Base-by-base conservation (phyloP, 30 jellyfish, hydroid and myxozoan species). In the Aurelia sp. region DNA sequence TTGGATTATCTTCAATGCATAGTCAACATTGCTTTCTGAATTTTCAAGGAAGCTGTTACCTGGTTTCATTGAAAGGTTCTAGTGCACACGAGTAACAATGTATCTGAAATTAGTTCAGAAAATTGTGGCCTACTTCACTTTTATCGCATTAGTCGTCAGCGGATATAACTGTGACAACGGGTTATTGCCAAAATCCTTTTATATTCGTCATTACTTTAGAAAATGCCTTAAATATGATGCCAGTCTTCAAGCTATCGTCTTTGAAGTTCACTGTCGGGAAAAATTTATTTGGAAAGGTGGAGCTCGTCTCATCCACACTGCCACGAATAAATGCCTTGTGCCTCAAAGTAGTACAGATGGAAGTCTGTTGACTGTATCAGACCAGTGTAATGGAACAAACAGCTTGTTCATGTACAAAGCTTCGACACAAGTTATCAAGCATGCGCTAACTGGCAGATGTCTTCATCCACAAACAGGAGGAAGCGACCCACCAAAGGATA, bases 261-360 rank as follows among this genome's bases (percentile, higher is more conserved):
- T 57, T 57, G 60, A 35, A n/a, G 9, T 63, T 16, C 16, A 48
- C n/a, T 84, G 93, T 74, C 65, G 88, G 7, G 87, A 72, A 44
- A 76, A 84, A 31, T 84, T 84, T 74, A 5, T 24, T 4, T 84
- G 93, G 93, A 63, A 66, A 22, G 76, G 74, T 10, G 83, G 87
- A 8, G 87, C 88, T n/a, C 74, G 86, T 58, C 41, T 84, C 44
- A 74, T 73, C 40, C 87, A 72, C 30, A 57, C 74, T 8, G 76
- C 88, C 0, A 72, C 88, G 2, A 17, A 58, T 8, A 41, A 72
- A 47, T 84, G 93, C 76, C 24, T 84, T 38, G n/a, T 7, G 53
- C 78, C 64, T 20, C 57, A 58, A 8, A 87, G 52, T 33, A 44
- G 55, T 44, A 8, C 55, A 44, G 55, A 44, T 8, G 88, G 87